Base-by-base conservation (phyloP, 2,888 invertebrate species). In the Escarpia spicata region DNA sequence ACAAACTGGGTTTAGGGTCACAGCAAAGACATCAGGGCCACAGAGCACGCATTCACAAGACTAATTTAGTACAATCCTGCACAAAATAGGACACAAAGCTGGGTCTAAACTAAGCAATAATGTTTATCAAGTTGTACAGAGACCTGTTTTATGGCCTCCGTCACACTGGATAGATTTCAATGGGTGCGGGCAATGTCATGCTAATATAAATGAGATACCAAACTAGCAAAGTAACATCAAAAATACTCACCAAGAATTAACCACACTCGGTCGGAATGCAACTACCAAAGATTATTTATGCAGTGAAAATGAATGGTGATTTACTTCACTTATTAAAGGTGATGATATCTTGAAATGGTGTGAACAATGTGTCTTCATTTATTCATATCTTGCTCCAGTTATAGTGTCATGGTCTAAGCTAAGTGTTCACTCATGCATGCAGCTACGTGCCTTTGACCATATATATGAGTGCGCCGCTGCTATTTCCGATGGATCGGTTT, bases 401-500 rank as follows among this genome's bases (percentile, higher is more conserved):
- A 75, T 75, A 4, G n/a, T 75, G 75, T 75, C 75, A 75, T 75
- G 75, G 75, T 26, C 75, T 75, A 75, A 6, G 3, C 26, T 75
- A 52, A 52, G 75, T 26, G 75, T 75, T 26, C 75, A 75, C 75
- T 75, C 75, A 75, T 4, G 75, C n/a, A 6, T 75, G 75, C 6
- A 15, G 75, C 75, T 75, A n/a, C 26, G n/a, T 75, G 75, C 75
- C 75, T 75, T 75, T 3, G 75, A 75, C 75, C 75, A 75, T 0
- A 37, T 52, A 52, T 75, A 19, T 75, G 75, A 75, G 75, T 75
- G 75, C 1, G 75, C 75, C 75, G 19, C 26, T 26, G 19, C 26
- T 75, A 75, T 75, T 75, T 75, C 75, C 75, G 75, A 75, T 75
- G 75, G 75, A n/a, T 75, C 75, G 26, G 75, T n/a, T 75, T 75